phyloP scores from a whole-genome alignment of 2,888 invertebrate species.

The Kryphioiulus occultus region DNA sequence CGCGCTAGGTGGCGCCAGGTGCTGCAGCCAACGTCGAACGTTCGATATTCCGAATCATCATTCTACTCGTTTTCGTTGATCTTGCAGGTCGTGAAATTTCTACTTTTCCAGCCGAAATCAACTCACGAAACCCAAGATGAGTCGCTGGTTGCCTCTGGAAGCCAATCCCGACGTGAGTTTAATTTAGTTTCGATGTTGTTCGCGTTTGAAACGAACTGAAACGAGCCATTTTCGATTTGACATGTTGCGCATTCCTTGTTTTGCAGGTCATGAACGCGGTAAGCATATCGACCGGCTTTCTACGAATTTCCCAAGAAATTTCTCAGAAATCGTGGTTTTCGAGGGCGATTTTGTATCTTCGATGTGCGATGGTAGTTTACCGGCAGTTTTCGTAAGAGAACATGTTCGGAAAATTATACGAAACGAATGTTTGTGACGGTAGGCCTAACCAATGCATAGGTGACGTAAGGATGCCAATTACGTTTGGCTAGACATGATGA shows the following conservation, averaged over 20 bases:
- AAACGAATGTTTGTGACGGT: background rate
- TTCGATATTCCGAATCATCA: no score
- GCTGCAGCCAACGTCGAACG: no score
- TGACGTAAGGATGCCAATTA: no score
- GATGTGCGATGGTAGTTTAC: background rate
- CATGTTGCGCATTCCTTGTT: background rate
- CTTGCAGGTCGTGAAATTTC: no score
- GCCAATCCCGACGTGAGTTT: constrained; percentile 51
- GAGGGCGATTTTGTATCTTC: no score
- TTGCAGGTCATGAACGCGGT: constrained; percentile 51
- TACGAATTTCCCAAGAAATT: background rate
- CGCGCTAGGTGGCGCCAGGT: no score
- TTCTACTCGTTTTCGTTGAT: no score
- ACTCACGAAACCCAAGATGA: background rate
- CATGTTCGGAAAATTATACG: background rate
- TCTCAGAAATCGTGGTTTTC: background rate
- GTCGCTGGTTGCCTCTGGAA: constrained; percentile 51
- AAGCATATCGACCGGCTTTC: constrained; percentile 35
- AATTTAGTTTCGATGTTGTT: background rate
- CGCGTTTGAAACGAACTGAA: background rate
- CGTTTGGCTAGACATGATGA: no score
- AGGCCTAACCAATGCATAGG: background rate
- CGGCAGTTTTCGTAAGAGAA: background rate
- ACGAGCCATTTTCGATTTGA: background rate
- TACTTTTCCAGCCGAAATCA: no score